These are phyloP conservation scores for Apamea epomidion DNA, from an alignment of 2,888 invertebrate genomes.

Conservation along the genomic window DNA sequence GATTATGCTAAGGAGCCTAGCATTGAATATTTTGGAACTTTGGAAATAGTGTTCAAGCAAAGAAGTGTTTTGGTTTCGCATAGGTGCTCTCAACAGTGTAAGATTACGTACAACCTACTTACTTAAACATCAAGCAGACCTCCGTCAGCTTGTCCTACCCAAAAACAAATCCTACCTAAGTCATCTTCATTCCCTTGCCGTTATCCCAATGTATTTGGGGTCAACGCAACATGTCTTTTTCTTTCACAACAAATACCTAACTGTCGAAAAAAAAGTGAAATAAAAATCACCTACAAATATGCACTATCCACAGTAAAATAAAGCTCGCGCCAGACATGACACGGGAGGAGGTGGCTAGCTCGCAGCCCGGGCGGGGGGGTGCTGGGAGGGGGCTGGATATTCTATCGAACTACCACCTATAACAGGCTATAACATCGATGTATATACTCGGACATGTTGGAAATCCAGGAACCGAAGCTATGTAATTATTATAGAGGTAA, in stretches of 20 bases:
- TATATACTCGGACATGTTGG: conserved; percentile 53
- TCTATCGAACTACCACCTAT: conserved; percentile 60
- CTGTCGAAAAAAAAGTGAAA: not conserved
- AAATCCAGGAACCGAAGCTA: conserved; percentile 48
- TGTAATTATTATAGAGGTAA: conserved; percentile 47
- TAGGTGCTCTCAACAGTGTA: not conserved
- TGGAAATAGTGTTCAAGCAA: not conserved
- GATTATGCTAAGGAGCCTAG: not conserved
- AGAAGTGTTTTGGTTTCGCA: not conserved
- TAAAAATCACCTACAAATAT: conserved; percentile 13
- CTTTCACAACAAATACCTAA: not conserved
- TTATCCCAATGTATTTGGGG: not conserved
- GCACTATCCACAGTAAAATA: conserved; percentile 45
- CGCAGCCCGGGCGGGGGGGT: conserved; percentile 53
- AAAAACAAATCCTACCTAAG: not conserved
- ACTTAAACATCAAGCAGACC: not conserved
- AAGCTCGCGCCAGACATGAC: conserved; percentile 50
- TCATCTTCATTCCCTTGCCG: not conserved
- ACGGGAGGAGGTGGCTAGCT: conserved; percentile 57
- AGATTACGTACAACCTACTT: not conserved
- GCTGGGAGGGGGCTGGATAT: conserved; percentile 45
- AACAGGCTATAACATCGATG: conserved; percentile 27
- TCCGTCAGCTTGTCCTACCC: not conserved
- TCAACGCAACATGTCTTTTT: not conserved
- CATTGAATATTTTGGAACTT: not conserved